Conservation (phyloP, 2,113 vertebrate genomes). For the Gymnarchus niloticus region DNA sequence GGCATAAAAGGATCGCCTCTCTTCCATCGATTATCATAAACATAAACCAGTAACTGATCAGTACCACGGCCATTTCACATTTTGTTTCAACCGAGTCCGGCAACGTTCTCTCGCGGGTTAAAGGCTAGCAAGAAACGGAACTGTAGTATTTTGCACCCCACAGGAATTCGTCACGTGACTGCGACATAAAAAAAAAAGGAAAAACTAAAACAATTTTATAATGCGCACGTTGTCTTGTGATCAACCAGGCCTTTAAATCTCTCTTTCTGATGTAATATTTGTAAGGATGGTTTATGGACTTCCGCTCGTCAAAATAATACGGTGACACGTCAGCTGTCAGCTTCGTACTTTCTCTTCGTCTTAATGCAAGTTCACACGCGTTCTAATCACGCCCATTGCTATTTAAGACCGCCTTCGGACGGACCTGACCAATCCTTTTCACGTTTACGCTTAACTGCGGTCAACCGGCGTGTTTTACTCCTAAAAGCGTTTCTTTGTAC, state of each 20-base stretch:
- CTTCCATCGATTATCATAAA: neutral
- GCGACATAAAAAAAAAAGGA: neutral
- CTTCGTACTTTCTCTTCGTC: neutral
- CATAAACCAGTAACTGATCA: neutral
- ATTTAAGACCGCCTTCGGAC: neutral
- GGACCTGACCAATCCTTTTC: neutral
- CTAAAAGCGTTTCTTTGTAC: neutral
- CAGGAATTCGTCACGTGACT: neutral
- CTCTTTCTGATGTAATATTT: neutral
- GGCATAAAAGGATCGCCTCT: neutral
- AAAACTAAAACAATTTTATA: neutral
- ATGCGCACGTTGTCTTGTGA: neutral
- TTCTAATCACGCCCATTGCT: neutral
- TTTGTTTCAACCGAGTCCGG: neutral
- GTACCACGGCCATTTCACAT: neutral
- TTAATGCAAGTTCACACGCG: neutral
- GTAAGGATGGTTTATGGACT: neutral
- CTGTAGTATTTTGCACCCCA: neutral
- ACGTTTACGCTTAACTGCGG: neutral
- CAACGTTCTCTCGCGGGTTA: neutral
- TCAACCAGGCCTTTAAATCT: neutral
- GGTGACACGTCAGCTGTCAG: neutral
- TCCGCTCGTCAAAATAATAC: neutral
- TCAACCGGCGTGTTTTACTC: neutral
- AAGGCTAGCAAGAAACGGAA: neutral